Percentiles rank a stretch among this genome's conserved stretches.
Evolutionary conservation across 2,113 vertebrate species (phyloP).

Genomic region (Panthera uncia): DNA sequence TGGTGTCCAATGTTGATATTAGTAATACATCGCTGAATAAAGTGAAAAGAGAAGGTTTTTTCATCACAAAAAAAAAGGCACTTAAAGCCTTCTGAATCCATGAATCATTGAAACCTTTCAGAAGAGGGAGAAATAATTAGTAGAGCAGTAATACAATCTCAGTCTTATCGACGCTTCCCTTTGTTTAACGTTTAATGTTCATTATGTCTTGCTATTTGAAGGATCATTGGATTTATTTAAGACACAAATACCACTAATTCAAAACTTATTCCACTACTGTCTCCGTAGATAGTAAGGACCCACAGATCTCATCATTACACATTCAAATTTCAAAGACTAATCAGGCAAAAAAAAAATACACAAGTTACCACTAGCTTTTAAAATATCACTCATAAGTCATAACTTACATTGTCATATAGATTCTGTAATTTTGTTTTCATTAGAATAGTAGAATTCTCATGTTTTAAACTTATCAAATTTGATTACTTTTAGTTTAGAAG

Average conservation of each 20-base stretch:
- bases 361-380: neutral
- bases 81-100: neutral
- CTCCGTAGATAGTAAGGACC: neutral
- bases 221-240: slow-evolving; percentile 15
- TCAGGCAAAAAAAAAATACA: neutral
- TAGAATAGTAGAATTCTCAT: neutral
- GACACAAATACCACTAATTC: neutral
- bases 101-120: neutral
- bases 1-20: neutral
- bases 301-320: neutral
- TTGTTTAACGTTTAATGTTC: slow-evolving; percentile 13
- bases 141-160: slow-evolving; percentile 14
- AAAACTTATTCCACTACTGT: neutral
- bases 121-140: neutral
- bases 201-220: neutral
- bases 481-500: slow-evolving; percentile 9
- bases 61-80: neutral
- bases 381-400: neutral
- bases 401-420: neutral
- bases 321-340: slow-evolving; percentile 29
- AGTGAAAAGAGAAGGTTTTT: neutral
- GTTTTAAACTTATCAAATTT: neutral
- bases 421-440: neutral
- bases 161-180: slow-evolving; percentile 5
- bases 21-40: neutral